Evolutionary conservation across 2,797 vertebrate genomes (phyloP).

Genomic region (Oreochromis mossambicus): DNA sequence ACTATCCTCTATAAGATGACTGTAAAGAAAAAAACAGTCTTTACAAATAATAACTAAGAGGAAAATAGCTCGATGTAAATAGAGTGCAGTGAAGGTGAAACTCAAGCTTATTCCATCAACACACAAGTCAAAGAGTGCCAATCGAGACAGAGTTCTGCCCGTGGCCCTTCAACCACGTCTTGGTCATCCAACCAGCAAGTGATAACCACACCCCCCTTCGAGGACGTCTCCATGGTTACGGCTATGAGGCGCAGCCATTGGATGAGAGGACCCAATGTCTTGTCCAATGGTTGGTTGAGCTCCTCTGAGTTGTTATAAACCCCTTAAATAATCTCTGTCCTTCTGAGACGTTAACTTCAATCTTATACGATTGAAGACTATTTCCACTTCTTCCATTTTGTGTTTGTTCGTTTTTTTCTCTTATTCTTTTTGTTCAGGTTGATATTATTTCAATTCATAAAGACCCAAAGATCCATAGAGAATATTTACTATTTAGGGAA

Average conservation of each 20-base stretch:
- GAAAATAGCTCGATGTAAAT: not conserved
- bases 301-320: slow-evolving; percentile 19
- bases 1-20: not conserved
- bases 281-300: slow-evolving; percentile 62
- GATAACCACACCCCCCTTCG: slow-evolving; percentile 56
- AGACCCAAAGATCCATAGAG: not conserved
- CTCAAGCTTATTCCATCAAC: not conserved
- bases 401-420: not conserved
- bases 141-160: not conserved
- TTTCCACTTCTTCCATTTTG: slow-evolving; percentile 58
- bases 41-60: not conserved
- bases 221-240: slow-evolving; percentile 59
- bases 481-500: not conserved
- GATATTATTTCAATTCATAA: not conserved
- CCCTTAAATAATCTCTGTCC: not conserved
- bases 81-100: not conserved
- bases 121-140: not conserved
- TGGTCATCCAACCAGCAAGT: slow-evolving; percentile 72
- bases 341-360: slow-evolving; percentile 77
- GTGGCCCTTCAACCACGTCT: not conserved
- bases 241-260: slow-evolving; percentile 48
- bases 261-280: slow-evolving; percentile 63
- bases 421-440: not conserved
- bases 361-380: slow-evolving; percentile 72
- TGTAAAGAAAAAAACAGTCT: not conserved